A percentile compares a stretch with the other conserved stretches of the same genome.
Conservation (phyloP, 2,113 vertebrate genomes). For the Larimichthys crocea region DNA sequence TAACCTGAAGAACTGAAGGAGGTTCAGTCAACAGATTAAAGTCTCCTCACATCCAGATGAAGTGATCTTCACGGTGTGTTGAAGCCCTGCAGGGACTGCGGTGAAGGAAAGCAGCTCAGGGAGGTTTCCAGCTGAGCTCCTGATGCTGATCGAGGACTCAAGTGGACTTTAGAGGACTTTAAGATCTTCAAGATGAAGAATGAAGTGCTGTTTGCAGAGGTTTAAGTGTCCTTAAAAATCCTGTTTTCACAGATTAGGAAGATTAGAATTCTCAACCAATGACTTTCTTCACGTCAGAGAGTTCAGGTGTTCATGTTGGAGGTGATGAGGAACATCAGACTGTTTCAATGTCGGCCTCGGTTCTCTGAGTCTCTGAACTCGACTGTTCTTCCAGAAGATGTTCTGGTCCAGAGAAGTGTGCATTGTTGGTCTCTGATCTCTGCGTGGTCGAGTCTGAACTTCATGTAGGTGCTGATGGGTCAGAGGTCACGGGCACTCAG, state of each 20-base stretch:
- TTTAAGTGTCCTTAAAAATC: not conserved
- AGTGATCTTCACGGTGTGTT: not conserved
- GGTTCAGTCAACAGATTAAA: not conserved
- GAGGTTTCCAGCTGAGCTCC: not conserved
- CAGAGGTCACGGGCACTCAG: no score
- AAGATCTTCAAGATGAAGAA: not conserved
- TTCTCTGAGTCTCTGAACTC: no score
- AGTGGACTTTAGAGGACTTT: not conserved
- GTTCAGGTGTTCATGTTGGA: no score
- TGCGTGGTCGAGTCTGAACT: no score
- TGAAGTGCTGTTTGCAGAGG: not conserved
- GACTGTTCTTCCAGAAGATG: no score
- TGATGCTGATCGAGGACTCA: not conserved
- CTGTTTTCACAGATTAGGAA: constrained; percentile 5
- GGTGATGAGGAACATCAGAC: no score
- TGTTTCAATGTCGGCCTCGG: no score
- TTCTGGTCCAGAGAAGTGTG: no score
- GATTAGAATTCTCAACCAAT: not conserved
- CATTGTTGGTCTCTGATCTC: no score
- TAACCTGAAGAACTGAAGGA: not conserved
- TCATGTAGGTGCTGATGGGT: no score
- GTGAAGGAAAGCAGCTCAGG: not conserved
- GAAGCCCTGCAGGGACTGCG: not conserved
- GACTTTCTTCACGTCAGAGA: no score
- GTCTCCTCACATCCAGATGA: not conserved